Conservation (phyloP, 2,797 vertebrate species). For the Leptatherina wallacei region DNA sequence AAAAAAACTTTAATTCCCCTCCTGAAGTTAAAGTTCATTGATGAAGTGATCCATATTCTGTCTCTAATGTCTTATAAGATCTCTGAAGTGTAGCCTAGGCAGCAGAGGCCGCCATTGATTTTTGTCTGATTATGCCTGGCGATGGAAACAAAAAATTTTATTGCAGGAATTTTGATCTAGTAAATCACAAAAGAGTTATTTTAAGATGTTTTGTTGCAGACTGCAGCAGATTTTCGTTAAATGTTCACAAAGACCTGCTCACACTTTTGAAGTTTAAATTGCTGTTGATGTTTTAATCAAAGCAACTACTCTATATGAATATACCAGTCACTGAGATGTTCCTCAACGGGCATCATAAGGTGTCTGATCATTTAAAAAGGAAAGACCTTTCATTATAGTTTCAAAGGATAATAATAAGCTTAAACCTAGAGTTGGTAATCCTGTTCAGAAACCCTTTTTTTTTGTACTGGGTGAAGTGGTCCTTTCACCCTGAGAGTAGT, state of each 20-base stretch:
- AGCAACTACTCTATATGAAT: constrained; percentile 8
- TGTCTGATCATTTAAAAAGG: constrained; percentile 16
- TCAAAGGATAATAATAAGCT: background rate
- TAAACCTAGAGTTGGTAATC: too few relatives aligned
- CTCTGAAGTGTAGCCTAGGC: constrained; percentile 70
- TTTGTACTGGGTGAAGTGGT: too few relatives aligned
- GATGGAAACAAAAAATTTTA: constrained; percentile 60
- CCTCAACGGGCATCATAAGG: constrained; percentile 4
- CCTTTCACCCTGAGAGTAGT: too few relatives aligned
- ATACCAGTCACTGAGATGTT: constrained; percentile 10
- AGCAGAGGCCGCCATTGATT: constrained; percentile 72
- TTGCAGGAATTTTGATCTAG: constrained; percentile 55
- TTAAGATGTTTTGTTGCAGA: constrained; percentile 43
- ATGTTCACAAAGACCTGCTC: constrained; percentile 15
- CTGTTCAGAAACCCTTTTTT: too few relatives aligned
- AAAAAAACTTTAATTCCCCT: constrained; percentile 70
- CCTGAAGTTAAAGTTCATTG: constrained; percentile 76
- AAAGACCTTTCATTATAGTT: constrained; percentile 24
- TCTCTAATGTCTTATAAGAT: constrained; percentile 70
- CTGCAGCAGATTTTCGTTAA: constrained; percentile 12
- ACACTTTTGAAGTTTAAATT: constrained; percentile 16
- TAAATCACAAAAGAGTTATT: constrained; percentile 54
- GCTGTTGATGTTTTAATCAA: constrained; percentile 4
- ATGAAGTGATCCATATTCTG: constrained; percentile 74
- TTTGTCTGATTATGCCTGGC: constrained; percentile 62